Conservation (phyloP, 2,797 vertebrate genomes). For the Chromis chromis region DNA sequence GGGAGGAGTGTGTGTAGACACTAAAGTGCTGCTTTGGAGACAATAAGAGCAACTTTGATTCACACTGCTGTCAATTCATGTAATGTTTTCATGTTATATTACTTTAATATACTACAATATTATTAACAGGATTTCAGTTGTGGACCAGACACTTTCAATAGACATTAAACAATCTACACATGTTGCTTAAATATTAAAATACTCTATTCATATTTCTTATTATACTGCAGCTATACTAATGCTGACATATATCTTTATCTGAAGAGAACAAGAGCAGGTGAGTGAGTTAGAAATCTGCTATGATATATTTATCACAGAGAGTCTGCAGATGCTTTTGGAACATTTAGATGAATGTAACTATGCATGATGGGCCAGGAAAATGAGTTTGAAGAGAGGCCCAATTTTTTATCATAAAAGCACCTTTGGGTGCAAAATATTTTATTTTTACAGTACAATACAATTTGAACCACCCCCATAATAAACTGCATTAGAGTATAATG, state of each 20-base stretch:
- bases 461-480: background rate
- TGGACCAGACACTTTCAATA: background rate
- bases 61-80: conserved; percentile 44
- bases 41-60: conserved; percentile 57
- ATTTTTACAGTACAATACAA: background rate
- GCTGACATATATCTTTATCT: no score
- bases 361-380: background rate
- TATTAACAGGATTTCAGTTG: background rate
- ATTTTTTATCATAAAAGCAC: background rate
- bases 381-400: background rate
- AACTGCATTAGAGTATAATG: background rate
- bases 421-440: background rate
- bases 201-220: no score
- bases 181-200: background rate
- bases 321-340: background rate
- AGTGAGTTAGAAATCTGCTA: background rate
- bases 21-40: conserved; percentile 51
- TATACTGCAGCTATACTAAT: no score
- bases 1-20: conserved; percentile 28
- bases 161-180: background rate
- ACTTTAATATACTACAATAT: background rate
- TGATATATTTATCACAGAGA: no score
- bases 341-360: background rate
- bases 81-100: background rate
- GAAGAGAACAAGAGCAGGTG: no score